Base-by-base conservation (phyloP, 2,888 invertebrate species). In the Lasius fuliginosus region DNA sequence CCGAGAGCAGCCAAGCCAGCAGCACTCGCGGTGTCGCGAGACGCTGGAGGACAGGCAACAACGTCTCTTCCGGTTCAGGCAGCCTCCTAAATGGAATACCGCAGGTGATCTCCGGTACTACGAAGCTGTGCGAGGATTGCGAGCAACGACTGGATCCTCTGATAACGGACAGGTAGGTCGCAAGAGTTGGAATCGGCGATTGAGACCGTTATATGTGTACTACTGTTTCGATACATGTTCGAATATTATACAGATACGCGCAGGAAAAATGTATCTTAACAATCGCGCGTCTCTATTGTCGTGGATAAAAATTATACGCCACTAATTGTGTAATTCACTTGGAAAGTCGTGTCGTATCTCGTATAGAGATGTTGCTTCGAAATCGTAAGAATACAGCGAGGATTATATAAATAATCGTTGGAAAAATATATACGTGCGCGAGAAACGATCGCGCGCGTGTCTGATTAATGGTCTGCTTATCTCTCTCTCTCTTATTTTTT, bases 1-100 rank as follows among this genome's bases (percentile, higher is more conserved):
- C 98, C 4, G 98, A 98, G 95, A 98, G 98, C 9, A 98, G 98
- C 94, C 98, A 98, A 94, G 97, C 98, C 82, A 98, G 98, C 82
- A 96, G 98, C 91, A 98, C 97, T 94, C 95, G 97, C 95, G 93
- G 94, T 30, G 89, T 92, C 33, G 89, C 90, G 18, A 92, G 94
- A 85, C 92, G 95, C 46, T 94, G 94, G 94, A 90, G 94, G 84
- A 85, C 92, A 84, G 93, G 92, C 88, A 93, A 53, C n/a, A 53
- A 92, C 77, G 87, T 95, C 95, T 95, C 90, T 95, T 95, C 87
- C 95, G 95, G 90, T 27, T 85, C 91, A 58, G 90, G 91, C 82
- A 93, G 95, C 95, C 77, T 95, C 95, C 86, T 95, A 93, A 87
- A 96, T 95, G 94, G 96, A 95, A 95, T 96, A 95, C 94, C 96